phyloP scores from a whole-genome alignment of 2,888 invertebrate genomes.

The Crematogaster levior region DNA sequence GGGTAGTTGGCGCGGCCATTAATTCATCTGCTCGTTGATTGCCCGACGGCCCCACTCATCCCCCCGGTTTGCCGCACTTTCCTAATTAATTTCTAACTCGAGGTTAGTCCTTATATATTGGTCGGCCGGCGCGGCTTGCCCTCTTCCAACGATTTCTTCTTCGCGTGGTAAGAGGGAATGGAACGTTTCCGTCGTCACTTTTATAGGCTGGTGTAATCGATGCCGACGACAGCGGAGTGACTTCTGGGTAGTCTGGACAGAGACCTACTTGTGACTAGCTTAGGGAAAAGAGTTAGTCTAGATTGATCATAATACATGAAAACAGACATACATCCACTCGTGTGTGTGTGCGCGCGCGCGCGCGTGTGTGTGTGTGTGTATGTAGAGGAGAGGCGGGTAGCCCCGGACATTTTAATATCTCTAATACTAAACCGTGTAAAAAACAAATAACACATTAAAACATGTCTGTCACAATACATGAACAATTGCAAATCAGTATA shows the following conservation, averaged over 20 bases:
- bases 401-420: no score
- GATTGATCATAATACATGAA: not conserved
- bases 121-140: slow-evolving; percentile 24
- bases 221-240: slow-evolving; percentile 61
- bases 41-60: slow-evolving; percentile 72
- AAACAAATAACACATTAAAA: no score
- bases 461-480: no score
- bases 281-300: not conserved
- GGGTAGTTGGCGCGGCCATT: slow-evolving; percentile 83
- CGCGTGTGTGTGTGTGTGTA: no score
- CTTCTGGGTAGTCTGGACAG: slow-evolving; percentile 40
- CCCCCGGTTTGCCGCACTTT: slow-evolving; percentile 76
- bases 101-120: slow-evolving; percentile 74
- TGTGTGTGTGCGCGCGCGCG: no score
- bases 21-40: slow-evolving; percentile 84
- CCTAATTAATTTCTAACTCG: slow-evolving; percentile 84
- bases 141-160: slow-evolving; percentile 39
- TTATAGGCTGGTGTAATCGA: slow-evolving; percentile 73
- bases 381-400: no score
- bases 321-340: no score
- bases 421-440: no score
- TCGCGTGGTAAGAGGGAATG: slow-evolving; percentile 52
- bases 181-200: slow-evolving; percentile 72
- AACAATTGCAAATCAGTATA: no score
- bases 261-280: slow-evolving; percentile 30